Evolutionary conservation across 2,888 invertebrate species (phyloP), one percentile per base, ranked within the genome.

Genomic region (Mechanitis mazaeus): DNA sequence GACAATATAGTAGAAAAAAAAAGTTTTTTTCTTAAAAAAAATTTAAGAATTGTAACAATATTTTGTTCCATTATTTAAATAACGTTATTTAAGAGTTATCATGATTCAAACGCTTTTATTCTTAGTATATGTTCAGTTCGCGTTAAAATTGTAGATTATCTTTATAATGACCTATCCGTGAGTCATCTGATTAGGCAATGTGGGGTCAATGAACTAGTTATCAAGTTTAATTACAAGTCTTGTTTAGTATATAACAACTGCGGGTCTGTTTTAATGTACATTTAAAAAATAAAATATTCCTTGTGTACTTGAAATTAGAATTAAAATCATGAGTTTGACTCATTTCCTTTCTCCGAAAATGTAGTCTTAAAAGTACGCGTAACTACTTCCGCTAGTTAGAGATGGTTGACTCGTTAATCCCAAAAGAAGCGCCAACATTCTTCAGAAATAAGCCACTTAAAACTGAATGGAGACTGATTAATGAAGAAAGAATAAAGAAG

Each of bases 181-280:
- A 54, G n/a, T 58, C 54, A 54, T 58, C 58, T 45, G 42, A 54
- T 42, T 58, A 54, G 56, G 54, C 47, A 59, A 58, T 56, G 58
- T 42, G 42, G 57, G 67, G 58, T 64, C 64, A 56, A 28, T 59
- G 65, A 61, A 62, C 67, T 64, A 47, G 55, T 64, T 59, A 67
- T 64, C 63, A 60, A 11, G 60, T 60, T 56, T 50, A 50, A 50
- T 50, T 50, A 50, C 28, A 11, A 50, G 28, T 31, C 31, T 6
- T 31, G 50, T 50, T 4, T 20, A 0, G 47, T 35, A 3, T 50
- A 28, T 28, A 50, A 50, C 28, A 50, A 50, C 31, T 50, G 50
- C 31, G 31, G 31, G 50, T 31, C n/a, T 3, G n/a, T 47, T 50
- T 12, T 31, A 50, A 50, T 5, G 28, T 47, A 47, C 2, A 47